These are phyloP conservation scores for Stenopsyche tienmushanensis DNA, from an alignment of 1,140 invertebrate genomes.

Conservation along the genomic window DNA sequence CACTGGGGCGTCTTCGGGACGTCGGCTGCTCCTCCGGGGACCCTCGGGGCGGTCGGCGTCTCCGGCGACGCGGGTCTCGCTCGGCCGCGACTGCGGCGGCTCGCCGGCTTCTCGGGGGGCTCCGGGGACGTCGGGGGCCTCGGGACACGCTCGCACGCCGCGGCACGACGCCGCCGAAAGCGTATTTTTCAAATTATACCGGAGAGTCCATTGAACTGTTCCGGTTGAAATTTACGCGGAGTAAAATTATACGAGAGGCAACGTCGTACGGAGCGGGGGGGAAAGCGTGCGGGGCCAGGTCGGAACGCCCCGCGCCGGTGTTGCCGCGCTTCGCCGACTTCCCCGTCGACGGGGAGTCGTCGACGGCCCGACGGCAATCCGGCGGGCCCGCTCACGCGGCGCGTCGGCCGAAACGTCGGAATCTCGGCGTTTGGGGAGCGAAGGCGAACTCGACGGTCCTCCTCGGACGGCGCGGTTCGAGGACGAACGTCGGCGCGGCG, in stretches of 20 bases:
- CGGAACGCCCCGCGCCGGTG: background rate
- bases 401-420: background rate
- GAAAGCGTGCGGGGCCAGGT: conserved; percentile 7
- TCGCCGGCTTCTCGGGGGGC: too few species aligned
- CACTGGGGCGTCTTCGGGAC: conserved; percentile 47
- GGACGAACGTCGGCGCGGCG: too few species aligned
- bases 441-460: too few species aligned
- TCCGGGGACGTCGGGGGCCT: background rate
- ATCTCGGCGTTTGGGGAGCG: background rate
- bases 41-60: background rate
- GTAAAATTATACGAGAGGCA: conserved; percentile 58
- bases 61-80: background rate
- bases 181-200: conserved; percentile 43
- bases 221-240: conserved; percentile 57
- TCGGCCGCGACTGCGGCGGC: background rate
- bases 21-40: conserved; percentile 47
- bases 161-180: conserved; percentile 3
- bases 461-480: too few species aligned
- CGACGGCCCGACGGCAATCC: too few species aligned
- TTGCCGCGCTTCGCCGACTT: too few species aligned
- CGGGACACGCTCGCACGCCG: background rate
- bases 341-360: too few species aligned
- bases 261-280: conserved; percentile 53
- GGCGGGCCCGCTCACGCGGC: too few species aligned
- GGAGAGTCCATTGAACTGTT: conserved; percentile 58